Evolutionary conservation across 1,140 invertebrate species (phyloP), one percentile per base, ranked within the genome.

Genomic region (Drosophila lowei): DNA sequence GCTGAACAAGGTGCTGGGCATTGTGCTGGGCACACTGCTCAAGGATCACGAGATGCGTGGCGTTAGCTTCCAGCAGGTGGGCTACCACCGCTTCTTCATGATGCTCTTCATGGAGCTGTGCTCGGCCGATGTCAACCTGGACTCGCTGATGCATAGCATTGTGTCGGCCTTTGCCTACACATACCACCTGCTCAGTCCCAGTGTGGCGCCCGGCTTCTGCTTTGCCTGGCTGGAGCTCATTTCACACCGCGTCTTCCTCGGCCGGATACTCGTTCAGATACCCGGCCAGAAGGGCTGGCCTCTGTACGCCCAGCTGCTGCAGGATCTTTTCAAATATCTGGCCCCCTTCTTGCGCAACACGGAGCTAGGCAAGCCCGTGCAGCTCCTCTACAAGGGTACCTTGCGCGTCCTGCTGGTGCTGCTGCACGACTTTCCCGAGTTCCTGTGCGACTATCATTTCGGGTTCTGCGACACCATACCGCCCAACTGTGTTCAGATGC

Each of bases 381-480:
- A 97, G 72, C 93, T 96, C 47, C 92, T 99, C 2, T 99, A 99
- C 92, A 99, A 98, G 93, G 99, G 98, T 48, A 99, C 98, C 4
- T 92, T 99, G 6, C 94, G 98, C 63, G 97, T 99, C 0, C 92
- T 99, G n/a, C 92, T 99, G 11, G 98, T 99, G 0, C 92, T 99
- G 11, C 93, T 99, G 2, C 98, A 99, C 89, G 99, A 99, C 92
- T 99, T 99, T 92, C 99, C 99, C 0, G 99, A 99, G 91, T 99
- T 99, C 90, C 93, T 99, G 21, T 99, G 98, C 90, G 99, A 99
- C 89, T 99, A 99, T 91, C 98, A 99, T 91, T 99, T 99, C 90
- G 96, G 97, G n/a, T 99, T 99, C 92, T 99, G 99, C 92, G 99
- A 99, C 92, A 98, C 98, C 44, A 99, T 99, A 85, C 98, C 99